Base-by-base conservation (phyloP, 2,113 vertebrate genomes). In the Brienomyrus brachyistius region DNA sequence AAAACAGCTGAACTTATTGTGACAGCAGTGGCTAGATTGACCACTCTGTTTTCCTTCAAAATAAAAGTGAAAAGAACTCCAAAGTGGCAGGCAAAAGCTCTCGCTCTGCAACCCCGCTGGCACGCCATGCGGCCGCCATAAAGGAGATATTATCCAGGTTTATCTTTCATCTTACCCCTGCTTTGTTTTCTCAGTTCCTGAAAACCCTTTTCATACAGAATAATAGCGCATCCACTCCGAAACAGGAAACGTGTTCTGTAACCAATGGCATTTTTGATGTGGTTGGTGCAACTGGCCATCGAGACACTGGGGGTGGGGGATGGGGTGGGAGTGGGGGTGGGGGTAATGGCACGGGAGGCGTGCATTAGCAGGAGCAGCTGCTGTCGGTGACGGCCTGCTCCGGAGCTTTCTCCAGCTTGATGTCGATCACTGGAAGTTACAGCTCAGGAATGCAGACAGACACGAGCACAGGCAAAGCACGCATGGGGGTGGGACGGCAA, bases 371-470 rank as follows among this genome's bases (percentile, higher is more conserved):
- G 88, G 96, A 98, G 95, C 97, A 98, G 92, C 97, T 96, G 83
- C 96, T 97, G 95, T 98, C 97, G 62, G 96, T 97, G 88, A 97
- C 97, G 51, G 96, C 97, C 95, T 97, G 96, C 94, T 97, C 97
- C 0, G 96, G 96, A 77, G 97, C 96, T 90, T 97, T 96, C 95
- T 97, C 96, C 96, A 98, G 95, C 94, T 98, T 96, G 95, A 98
- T 99, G 95, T 99, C 96, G 52, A 97, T 97, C 96, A 97, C 97
- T 98, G 96, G 89, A 91, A 92, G 66, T 4, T 6, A 7, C 45
- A 80, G 95, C 97, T 95, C 98, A 97, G 96, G 92, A 95, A 84
- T 62, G 51, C 19, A 59, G 35, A 85, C 40, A 48, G 70, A 31
- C 17, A 13, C 5, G 35, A 19, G 5, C 47, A 27, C 5, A 11